These are phyloP conservation scores for Caenorhabditis becei DNA, from an alignment of 2,888 invertebrate genomes.

Conservation along the genomic window DNA sequence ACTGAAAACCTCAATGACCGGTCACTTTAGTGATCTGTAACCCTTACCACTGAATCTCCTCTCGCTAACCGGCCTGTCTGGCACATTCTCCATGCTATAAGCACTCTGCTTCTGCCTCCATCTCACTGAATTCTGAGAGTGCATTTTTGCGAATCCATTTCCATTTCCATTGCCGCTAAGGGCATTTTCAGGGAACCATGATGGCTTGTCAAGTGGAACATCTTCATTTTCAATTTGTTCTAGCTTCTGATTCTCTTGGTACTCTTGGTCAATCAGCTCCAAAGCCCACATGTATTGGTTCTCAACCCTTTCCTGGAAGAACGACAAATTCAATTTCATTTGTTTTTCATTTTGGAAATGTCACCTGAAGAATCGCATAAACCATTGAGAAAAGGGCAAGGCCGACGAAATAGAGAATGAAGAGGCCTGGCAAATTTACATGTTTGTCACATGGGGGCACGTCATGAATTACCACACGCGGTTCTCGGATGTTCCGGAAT, in stretches of 20 bases:
- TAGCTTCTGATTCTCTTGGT: slow-evolving; percentile 59
- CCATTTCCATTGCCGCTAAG: slow-evolving; percentile 13
- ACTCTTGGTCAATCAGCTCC: slow-evolving; percentile 76
- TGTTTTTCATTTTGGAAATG: slow-evolving; percentile 5
- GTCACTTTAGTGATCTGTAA: neutral
- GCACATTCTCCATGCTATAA: slow-evolving; percentile 44
- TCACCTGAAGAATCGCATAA: slow-evolving; percentile 74
- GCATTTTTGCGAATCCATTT: neutral
- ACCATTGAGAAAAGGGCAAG: slow-evolving; percentile 78
- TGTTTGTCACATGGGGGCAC: neutral
- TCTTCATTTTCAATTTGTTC: slow-evolving; percentile 35
- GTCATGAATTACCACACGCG: slow-evolving; percentile 66
- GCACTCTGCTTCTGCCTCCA: slow-evolving; percentile 48
- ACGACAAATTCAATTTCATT: neutral
- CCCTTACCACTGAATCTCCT: slow-evolving; percentile 56
- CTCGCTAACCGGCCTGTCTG: slow-evolving; percentile 61
- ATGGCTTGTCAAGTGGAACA: slow-evolving; percentile 15
- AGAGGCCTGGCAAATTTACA: slow-evolving; percentile 68
- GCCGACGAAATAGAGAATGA: slow-evolving; percentile 77
- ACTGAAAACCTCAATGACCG: slow-evolving; percentile 55
- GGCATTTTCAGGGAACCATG: slow-evolving; percentile 6
- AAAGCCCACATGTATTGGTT: slow-evolving; percentile 78
- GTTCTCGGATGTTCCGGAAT: slow-evolving; percentile 78
- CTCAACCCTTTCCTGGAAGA: slow-evolving; percentile 69
- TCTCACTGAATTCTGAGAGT: slow-evolving; percentile 49